Base-by-base conservation (phyloP, 2,797 vertebrate genomes). In the Loris lydekkerianus region DNA sequence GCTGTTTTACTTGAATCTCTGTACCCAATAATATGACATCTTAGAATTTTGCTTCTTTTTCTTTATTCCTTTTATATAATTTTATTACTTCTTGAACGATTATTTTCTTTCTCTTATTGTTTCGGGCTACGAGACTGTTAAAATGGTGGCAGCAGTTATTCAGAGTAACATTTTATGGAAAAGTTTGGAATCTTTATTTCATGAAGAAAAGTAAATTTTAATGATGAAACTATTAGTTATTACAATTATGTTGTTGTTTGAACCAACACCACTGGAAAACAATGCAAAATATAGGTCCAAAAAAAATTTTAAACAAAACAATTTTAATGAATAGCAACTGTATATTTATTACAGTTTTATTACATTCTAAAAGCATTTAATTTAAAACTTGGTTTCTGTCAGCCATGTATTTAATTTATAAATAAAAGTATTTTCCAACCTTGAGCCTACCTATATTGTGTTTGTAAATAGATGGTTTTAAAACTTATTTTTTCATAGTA, bases 191-290 rank as follows among this genome's bases (percentile, higher is more conserved):
- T 23, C 61, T 82, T 93, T 91, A 95, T 80, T 95, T 60, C 58
- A 80, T 31, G 34, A 94, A 95, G 60, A 85, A 78, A 96, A 94
- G 73, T 73, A 89, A 78, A 81, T 80, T 96, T 96, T 91, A 96
- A 92, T 96, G 85, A 95, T 63, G 21, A 37, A 78, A 3, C 81
- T 37, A 86, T 97, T 87, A 96, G 90, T 96, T 94, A 88, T 58
- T 56, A 8, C 85, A 96, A 97, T 97, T 94, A 97, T 49, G 69
- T 40, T 93, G 65, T 72, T 93, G 72, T 86, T 93, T 86, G 60
- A 87, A 89, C 61, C 81, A 85, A 53, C 6, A 58, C 27, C 37
- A 20, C 43, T 29, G 27, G 65, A 93, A 94, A 96, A 94, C 27
- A 94, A 83, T 34, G 58, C 4, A 61, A 43, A 65, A 60, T 87